A percentile compares a stretch with the other conserved stretches of the same genome.
Conservation (phyloP, 2,797 vertebrate species). For the Brachyalestes nurse region DNA sequence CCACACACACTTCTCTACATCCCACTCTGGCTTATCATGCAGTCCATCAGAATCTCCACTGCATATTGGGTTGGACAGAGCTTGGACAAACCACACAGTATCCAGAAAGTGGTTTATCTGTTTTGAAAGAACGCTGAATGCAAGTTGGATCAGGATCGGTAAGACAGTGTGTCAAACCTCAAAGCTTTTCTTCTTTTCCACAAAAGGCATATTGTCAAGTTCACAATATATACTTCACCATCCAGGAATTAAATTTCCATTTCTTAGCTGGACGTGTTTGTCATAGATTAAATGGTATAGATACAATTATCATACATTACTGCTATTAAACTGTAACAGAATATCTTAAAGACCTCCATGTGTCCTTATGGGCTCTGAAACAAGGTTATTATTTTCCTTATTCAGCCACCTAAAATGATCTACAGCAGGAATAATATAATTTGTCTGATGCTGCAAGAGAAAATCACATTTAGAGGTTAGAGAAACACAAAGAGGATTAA, state of each 20-base stretch:
- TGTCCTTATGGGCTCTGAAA: neutral
- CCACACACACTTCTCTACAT: neutral
- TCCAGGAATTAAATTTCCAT: neutral
- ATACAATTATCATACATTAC: neutral
- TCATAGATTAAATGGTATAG: neutral
- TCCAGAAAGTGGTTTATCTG: neutral
- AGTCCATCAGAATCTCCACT: neutral
- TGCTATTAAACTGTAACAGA: neutral
- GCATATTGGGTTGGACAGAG: neutral
- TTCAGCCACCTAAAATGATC: neutral
- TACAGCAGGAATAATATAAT: neutral
- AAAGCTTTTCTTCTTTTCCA: neutral
- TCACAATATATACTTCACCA: neutral
- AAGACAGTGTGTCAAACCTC: constrained; percentile 7
- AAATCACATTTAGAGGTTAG: neutral
- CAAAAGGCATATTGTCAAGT: neutral
- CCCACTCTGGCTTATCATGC: neutral
- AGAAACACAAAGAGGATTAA: constrained; percentile 10
- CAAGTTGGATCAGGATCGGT: neutral
- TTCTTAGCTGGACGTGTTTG: neutral
- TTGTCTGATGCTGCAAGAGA: neutral
- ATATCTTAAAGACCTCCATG: neutral
- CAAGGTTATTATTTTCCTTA: neutral
- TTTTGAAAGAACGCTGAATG: neutral
- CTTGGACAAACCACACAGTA: neutral